Percentiles rank a stretch among this genome's conserved stretches.
These are phyloP conservation scores for Corbicula japonica DNA, from an alignment of 2,888 invertebrate genomes.

Conservation along the genomic window DNA sequence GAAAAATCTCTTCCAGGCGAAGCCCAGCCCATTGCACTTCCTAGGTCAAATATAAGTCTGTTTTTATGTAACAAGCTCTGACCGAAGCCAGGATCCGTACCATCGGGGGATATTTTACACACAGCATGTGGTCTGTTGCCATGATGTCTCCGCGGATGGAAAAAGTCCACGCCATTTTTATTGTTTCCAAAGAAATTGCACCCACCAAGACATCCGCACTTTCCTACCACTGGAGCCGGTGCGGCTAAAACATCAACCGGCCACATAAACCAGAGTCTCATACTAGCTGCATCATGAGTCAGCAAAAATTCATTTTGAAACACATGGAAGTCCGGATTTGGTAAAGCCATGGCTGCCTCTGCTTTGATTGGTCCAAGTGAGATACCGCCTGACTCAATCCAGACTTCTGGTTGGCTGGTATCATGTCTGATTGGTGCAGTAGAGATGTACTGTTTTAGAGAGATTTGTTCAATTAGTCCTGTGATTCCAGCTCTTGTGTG, in stretches of 20 bases:
- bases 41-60: constrained; percentile 95
- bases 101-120: constrained; percentile 80
- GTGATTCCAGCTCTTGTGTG: constrained; percentile 96
- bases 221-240: constrained; percentile 84
- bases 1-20: constrained; percentile 75
- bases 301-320: constrained; percentile 87
- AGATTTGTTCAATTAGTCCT: constrained; percentile 92
- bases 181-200: constrained; percentile 98
- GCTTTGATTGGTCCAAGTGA: constrained; percentile 96
- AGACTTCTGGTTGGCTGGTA: constrained; percentile 86
- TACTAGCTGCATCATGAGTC: constrained; percentile 92
- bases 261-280: constrained; percentile 98
- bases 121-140: constrained; percentile 77
- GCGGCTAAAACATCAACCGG: constrained; percentile 88
- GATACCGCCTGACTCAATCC: constrained; percentile 97
- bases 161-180: constrained; percentile 94
- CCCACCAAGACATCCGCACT: constrained; percentile 98
- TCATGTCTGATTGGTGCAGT: constrained; percentile 85
- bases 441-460: constrained; percentile 90
- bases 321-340: constrained; percentile 80
- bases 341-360: constrained; percentile 93
- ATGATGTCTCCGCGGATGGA: constrained; percentile 89
- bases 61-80: constrained; percentile 96
- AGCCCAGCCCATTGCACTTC: constrained; percentile 91
- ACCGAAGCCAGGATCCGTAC: constrained; percentile 94